A percentile compares a stretch with the other conserved stretches of the same genome.
Evolutionary conservation across 1,140 invertebrate genomes (phyloP).

Genomic region (Philaenus spumarius): DNA sequence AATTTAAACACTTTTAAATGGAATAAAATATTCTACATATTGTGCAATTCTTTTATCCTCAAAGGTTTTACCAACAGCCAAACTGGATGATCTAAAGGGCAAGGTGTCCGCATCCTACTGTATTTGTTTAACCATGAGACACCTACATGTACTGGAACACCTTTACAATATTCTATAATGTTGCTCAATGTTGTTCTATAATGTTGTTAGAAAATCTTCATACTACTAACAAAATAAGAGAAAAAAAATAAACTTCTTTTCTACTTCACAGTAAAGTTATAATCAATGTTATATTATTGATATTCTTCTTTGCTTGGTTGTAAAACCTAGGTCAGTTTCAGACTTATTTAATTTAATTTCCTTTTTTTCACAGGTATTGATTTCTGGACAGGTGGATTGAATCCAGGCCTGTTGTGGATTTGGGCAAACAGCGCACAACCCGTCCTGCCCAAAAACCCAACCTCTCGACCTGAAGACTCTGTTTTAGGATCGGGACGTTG

Average conservation of each 20-base stretch:
- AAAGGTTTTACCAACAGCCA: no score
- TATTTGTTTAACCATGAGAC: no score
- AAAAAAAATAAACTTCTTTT: background rate
- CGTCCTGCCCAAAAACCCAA: slow-evolving; percentile 46
- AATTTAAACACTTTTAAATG: no score
- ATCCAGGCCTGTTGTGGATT: slow-evolving; percentile 77
- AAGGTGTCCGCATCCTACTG: no score
- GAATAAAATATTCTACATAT: no score
- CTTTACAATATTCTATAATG: no score
- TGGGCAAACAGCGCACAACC: slow-evolving; percentile 72
- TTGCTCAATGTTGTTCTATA: no score
- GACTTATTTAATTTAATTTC: background rate
- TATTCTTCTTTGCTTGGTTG: background rate
- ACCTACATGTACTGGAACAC: no score
- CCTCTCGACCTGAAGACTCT: slow-evolving; percentile 38
- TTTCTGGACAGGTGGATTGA: slow-evolving; percentile 74
- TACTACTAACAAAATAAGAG: background rate
- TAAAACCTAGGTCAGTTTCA: background rate
- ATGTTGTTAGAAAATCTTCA: background rate
- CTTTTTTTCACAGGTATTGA: slow-evolving; percentile 48
- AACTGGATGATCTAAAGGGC: no score
- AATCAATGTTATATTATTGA: no score
- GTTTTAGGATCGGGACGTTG: slow-evolving; percentile 50
- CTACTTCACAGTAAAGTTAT: no score
- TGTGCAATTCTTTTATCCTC: no score